Evolutionary conservation across 1,140 invertebrate species (phyloP), one percentile per base, ranked within the genome.

Genomic region (Doryteuthis pealeii): DNA sequence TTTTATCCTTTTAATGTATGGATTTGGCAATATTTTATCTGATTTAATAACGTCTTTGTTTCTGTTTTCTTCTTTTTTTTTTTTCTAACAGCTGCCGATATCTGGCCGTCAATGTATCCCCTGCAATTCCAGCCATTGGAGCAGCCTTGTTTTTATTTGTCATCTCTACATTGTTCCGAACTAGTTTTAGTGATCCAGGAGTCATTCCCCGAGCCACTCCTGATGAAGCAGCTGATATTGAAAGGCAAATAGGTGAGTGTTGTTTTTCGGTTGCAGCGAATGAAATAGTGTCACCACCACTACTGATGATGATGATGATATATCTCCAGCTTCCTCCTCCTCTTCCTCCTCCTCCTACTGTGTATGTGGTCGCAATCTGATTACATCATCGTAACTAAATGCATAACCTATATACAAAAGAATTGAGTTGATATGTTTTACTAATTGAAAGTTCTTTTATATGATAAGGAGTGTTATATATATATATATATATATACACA

Each of bases 101-200:
- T 88, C 89, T 98, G 82, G 92, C 94, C 40, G 86, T 89, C 79
- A 88, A 93, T 80, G 92, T 97, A 79, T 93, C 93, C 78, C 91
- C 94, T 78, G 93, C 93, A 26, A 95, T 98, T 84, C 96, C 96
- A 79, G 92, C 94, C 73, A 91, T 97, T 81, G 95, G 94, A 78
- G 93, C 89, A 66, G 87, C 96, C 72, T 89, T 97, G 72, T 96
- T 96, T 89, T 89, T 96, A 78, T 96, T 96, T 89, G 96, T 96
- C 74, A 93, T 98, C 91, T 92, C 93, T 79, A 93, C 94, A 78
- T 90, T 98, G 76, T 91, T 98, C 78, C 90, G 94, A 83, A 98
- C 96, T 74, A 94, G 94, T 86, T 96, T 97, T 87, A 95, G 93
- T 83, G 96, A 98, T 90, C 96, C 96, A 65, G 96, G 96, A 75